Percentiles rank a stretch among this genome's conserved stretches.
These are phyloP conservation scores for human DNA, from an alignment of 2,113 vertebrate species.

Conservation along the genomic window DNA sequence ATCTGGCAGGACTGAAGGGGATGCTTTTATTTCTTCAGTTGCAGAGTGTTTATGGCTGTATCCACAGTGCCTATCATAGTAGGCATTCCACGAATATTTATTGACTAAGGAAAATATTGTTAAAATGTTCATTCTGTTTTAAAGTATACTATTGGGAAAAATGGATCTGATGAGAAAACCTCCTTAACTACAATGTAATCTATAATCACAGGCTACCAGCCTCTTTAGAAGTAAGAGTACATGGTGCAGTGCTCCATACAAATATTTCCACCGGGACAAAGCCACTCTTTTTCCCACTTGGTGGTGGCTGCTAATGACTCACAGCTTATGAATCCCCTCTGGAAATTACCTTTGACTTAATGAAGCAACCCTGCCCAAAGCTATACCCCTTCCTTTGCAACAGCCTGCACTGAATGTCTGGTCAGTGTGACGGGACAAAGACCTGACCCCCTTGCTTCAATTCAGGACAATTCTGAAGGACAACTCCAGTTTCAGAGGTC, in stretches of 20 bases:
- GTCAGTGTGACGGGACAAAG: not conserved
- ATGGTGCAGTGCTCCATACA: not conserved
- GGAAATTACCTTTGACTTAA: not conserved
- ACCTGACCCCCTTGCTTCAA: not conserved
- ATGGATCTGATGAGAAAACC: conserved; percentile 18
- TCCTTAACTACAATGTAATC: conserved; percentile 5
- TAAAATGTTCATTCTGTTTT: conserved; percentile 51
- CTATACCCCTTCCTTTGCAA: not conserved
- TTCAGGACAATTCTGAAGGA: not conserved
- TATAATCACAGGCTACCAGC: not conserved
- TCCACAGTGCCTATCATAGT: conserved; percentile 7
- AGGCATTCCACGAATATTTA: conserved; percentile 66
- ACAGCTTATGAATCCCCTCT: not conserved
- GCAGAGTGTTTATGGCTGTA: conserved; percentile 37
- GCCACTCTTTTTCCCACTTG: not conserved
- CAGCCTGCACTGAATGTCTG: not conserved
- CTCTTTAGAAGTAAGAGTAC: not conserved
- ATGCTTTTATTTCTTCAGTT: conserved; percentile 54
- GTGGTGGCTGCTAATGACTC: not conserved
- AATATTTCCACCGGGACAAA: not conserved
- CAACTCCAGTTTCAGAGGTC: not conserved
- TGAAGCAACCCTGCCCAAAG: not conserved
- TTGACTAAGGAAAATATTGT: conserved; percentile 52
- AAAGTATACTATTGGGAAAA: not conserved
- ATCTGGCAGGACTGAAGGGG: conserved; percentile 45